Evolutionary conservation across 2,888 invertebrate genomes (phyloP).

Genomic region (Rotaria magnacalcarata): DNA sequence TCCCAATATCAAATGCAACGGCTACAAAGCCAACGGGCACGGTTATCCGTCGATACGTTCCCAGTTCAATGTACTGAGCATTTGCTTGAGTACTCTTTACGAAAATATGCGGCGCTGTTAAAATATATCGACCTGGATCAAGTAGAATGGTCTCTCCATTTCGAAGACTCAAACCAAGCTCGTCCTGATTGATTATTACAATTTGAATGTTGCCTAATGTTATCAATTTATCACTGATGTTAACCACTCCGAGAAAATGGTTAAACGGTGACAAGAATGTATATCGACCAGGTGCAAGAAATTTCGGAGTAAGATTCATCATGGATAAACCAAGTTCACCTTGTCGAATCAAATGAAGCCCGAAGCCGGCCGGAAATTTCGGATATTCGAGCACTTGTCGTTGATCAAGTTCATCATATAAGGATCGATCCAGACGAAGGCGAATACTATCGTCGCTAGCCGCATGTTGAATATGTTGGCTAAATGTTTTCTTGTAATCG

Average conservation of each 20-base stretch:
- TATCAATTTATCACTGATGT: not conserved
- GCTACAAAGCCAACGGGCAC: not conserved
- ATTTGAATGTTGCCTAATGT: conserved; percentile 8
- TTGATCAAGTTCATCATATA: not conserved
- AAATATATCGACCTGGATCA: conserved; percentile 4
- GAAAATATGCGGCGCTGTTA: not conserved
- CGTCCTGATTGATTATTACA: not conserved
- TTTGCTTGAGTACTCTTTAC: not conserved
- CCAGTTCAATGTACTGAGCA: conserved; percentile 21
- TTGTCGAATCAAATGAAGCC: not conserved
- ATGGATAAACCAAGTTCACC: not conserved
- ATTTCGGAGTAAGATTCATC: not conserved
- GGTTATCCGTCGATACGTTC: not conserved
- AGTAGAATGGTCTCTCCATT: conserved; percentile 1
- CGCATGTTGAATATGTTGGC: not conserved
- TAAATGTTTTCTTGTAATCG: not conserved
- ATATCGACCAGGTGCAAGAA: conserved; percentile 16
- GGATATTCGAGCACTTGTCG: not conserved
- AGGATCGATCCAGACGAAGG: not conserved
- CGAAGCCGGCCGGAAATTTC: not conserved
- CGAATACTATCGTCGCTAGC: not conserved
- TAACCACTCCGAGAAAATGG: not conserved
- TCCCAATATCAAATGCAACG: conserved; percentile 9
- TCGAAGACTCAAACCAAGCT: not conserved
- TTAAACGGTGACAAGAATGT: not conserved